These are phyloP conservation scores for Asarcornis scutulata DNA, from an alignment of 2,113 vertebrate species.

Conservation along the genomic window DNA sequence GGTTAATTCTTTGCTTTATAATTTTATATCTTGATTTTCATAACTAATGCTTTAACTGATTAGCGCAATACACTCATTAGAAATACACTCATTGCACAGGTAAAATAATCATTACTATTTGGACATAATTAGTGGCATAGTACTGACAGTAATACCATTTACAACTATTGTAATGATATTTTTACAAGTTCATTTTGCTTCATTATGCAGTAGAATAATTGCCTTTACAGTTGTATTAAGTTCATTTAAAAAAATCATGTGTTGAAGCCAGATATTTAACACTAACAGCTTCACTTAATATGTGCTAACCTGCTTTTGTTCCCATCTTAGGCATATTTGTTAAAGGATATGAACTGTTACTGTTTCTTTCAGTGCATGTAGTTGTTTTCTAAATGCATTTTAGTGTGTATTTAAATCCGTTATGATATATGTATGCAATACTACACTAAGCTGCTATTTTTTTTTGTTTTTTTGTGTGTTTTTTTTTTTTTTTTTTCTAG, in stretches of 20 bases:
- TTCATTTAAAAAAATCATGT: neutral
- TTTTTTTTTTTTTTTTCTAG: neutral
- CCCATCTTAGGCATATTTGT: neutral
- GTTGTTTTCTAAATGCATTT: neutral
- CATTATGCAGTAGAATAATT: conserved; percentile 32
- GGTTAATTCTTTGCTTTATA: neutral
- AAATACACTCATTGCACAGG: neutral
- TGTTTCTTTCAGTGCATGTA: neutral
- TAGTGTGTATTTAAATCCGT: neutral
- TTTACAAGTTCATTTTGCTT: conserved; percentile 18
- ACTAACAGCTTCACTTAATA: neutral
- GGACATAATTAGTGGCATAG: neutral
- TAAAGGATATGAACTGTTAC: neutral
- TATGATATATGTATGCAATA: neutral
- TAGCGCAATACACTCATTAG: neutral
- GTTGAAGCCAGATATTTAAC: neutral
- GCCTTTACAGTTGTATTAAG: neutral
- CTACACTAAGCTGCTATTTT: neutral
- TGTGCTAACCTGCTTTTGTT: neutral
- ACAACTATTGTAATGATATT: conserved; percentile 29
- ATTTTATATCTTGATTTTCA: neutral
- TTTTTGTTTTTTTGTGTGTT: too few species aligned
- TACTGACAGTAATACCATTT: conserved; percentile 19
- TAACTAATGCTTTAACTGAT: neutral
- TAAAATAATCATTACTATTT: conserved; percentile 29